Base-by-base conservation (phyloP, 2,113 vertebrate genomes). In the Pycnonotus jocosus region DNA sequence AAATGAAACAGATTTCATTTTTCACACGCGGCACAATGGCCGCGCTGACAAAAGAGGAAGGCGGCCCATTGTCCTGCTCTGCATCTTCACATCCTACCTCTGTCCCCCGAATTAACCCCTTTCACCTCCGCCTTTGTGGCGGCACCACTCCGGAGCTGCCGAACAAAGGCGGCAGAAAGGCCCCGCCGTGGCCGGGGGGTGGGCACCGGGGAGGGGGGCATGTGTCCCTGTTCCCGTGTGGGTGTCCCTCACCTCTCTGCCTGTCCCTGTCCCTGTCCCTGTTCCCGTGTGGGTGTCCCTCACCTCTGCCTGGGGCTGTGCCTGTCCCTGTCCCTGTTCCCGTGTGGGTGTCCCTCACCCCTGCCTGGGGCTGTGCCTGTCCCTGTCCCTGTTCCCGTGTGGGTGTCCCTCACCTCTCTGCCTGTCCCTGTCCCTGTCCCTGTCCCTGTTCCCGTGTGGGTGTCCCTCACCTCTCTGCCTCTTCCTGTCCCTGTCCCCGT, bases 11-110 rank as follows among this genome's bases (percentile, higher is more conserved):
- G 98, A 98, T 98, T 98, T 98, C 97, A 95, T 97, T 98, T 96
- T 98, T 98, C 98, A 98, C 98, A 98, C 98, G 93, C 96, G 92
- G 96, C 98, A 98, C 98, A 98, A 98, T 97, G 97, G 96, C 96
- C 18, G 60, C 31, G 24, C 97, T 90, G 97, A 98, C 98, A 97
- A 97, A 98, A 94, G 97, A 95, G 96, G 97, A 97, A 97, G 97
- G 96, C 93, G 83, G 97, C 96, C 95, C 97, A 98, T 98, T 98
- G 98, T 98, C 97, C 97, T 2, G 30, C 74, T 92, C 97, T 96
- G 96, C 97, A 97, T 97, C 97, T 97, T 95, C 97, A 97, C 98
- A 98, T 97, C 98, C 97, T 97, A 97, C 97, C 98, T 98, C 98
- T 97, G 97, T 97, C 97, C 97, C 97, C 95, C 61, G 95, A 98